Base-by-base conservation (phyloP, 2,797 vertebrate species). In the Chelidonichthys spinosus region DNA sequence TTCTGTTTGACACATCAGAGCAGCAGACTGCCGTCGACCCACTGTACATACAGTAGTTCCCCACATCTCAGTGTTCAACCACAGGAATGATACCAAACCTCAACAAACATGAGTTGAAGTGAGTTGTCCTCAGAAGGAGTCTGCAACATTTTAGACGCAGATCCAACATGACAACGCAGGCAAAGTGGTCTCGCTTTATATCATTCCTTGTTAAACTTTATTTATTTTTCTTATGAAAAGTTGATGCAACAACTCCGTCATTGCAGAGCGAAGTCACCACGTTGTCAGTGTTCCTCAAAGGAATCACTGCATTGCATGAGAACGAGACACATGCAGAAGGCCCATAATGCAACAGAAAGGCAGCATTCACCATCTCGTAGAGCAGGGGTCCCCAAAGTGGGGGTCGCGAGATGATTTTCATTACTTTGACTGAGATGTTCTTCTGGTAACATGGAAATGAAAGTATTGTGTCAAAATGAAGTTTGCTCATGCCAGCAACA, bases 171-270 rank as follows among this genome's bases (percentile, higher is more conserved):
- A 88, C 67, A 40, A 46, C 32, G 53, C 54, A 68, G 65, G 66
- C 72, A 74, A 78, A 85, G 63, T 49, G 69, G 53, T 75, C 64
- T 25, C 58, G 72, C 74, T 72, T 76, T 68, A 59, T 72, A 72
- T 62, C 60, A 79, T 73, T 81, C 68, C 55, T 58, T 80, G 54
- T 69, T 25, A 2, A 25, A 25, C 88, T 85, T 84, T 88, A 78
- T 90, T 85, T 88, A 90, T 82, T 66, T 69, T 81, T 72, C 74
- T 88, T 79, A 79, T 86, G 83, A 87, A 92, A 90, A 79, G 87
- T 88, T 88, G 81, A 89, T 80, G 87, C 83, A 89, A 85, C 72
- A 70, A 36, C 79, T 89, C 79, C 18, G 25, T 25, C 25, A 25
- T 25, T 25, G 25, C 25, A 25, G 25, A 25, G 25, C 25, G 83